A percentile compares a stretch with the other conserved stretches of the same genome.
Evolutionary conservation across 2,888 invertebrate genomes (phyloP).

Genomic region (Patella ulyssiponensis): DNA sequence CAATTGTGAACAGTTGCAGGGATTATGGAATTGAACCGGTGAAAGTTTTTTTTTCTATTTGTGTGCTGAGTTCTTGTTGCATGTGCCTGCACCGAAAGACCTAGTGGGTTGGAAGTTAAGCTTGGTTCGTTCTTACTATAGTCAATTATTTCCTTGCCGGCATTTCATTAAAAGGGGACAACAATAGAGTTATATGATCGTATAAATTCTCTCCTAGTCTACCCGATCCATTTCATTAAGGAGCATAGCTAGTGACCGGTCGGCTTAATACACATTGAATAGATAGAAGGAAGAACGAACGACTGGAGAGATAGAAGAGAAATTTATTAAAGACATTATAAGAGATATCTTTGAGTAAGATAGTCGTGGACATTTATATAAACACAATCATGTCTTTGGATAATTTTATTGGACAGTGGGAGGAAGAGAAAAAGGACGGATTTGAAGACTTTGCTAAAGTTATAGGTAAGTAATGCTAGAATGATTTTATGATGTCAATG

Average conservation of each 20-base stretch:
- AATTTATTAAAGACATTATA: neutral
- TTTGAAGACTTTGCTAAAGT: slow-evolving; percentile 49
- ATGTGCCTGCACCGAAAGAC: neutral
- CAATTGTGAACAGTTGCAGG: neutral
- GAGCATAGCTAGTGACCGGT: too few species aligned
- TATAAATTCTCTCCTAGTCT: too few species aligned
- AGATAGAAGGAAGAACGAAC: too few species aligned
- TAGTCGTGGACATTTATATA: neutral
- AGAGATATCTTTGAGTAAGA: neutral
- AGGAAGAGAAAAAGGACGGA: slow-evolving; percentile 47
- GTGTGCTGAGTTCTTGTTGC: neutral
- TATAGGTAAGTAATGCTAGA: slow-evolving; percentile 40
- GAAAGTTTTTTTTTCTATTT: neutral
- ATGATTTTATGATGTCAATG: neutral
- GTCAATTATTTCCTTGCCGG: neutral
- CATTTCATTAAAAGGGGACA: too few species aligned
- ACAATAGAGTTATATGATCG: too few species aligned
- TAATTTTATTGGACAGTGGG: slow-evolving; percentile 49
- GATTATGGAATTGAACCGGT: neutral
- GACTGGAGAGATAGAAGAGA: too few species aligned
- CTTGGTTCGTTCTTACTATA: neutral
- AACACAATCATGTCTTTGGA: slow-evolving; percentile 25
- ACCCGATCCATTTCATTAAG: too few species aligned
- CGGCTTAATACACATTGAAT: too few species aligned
- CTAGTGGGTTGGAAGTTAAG: slow-evolving; percentile 5